A percentile compares a stretch with the other conserved stretches of the same genome.
Conservation (phyloP, 1,140 invertebrate species). For the Temnothorax nylanderi region DNA sequence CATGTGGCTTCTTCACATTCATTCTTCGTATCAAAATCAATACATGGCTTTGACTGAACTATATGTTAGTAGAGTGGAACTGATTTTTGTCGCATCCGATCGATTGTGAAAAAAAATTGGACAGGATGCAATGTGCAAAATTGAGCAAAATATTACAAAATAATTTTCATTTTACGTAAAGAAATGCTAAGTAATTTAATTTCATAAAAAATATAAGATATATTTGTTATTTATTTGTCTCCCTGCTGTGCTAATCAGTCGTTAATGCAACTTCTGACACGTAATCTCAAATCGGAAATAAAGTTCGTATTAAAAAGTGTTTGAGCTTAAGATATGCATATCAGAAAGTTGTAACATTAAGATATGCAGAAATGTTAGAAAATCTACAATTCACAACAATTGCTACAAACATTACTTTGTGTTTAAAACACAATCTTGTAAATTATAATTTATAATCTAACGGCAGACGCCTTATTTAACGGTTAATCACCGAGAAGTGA, state of each 20-base stretch:
- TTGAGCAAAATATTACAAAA: not conserved
- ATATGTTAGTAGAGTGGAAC: not conserved
- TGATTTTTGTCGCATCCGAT: not conserved
- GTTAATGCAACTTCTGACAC: not conserved
- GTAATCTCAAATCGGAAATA: not conserved
- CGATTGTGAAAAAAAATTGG: not conserved
- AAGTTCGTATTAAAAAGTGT: not conserved
- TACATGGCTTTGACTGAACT: not conserved
- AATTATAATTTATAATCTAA: constrained; percentile 12
- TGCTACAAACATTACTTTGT: not conserved
- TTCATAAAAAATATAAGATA: not conserved
- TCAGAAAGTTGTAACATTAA: not conserved
- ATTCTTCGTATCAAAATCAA: not conserved
- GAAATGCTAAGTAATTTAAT: not conserved
- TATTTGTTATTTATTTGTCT: not conserved
- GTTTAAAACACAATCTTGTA: not conserved
- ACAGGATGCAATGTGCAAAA: not conserved
- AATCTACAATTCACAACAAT: not conserved
- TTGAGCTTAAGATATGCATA: not conserved
- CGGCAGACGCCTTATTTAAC: not conserved
- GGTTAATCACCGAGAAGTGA: not conserved
- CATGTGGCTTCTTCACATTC: not conserved
- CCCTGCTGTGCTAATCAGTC: not conserved
- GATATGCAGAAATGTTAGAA: not conserved
- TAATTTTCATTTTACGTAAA: not conserved